phyloP scores from a whole-genome alignment of 1,140 invertebrate species.

The fruit fly (Drosophila melanogaster) region DNA sequence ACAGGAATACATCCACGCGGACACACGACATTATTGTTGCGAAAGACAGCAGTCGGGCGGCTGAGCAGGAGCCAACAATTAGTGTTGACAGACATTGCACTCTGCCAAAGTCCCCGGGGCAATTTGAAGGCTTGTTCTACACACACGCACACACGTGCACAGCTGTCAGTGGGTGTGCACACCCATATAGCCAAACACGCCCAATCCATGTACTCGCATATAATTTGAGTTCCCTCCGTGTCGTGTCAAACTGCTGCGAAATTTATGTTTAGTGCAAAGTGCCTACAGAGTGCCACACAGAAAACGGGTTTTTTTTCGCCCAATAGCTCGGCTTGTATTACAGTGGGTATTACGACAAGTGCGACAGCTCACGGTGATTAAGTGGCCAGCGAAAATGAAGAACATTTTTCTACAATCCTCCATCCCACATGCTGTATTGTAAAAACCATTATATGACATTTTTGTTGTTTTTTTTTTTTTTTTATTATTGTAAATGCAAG shows the following conservation, averaged over 20 bases:
- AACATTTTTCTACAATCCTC: too few species aligned
- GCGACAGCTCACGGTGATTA: slow-evolving; percentile 1
- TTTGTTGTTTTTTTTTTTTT: neutral
- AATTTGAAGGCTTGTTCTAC: slow-evolving; percentile 70
- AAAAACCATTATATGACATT: neutral
- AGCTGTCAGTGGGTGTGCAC: slow-evolving; percentile 9
- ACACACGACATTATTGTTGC: slow-evolving; percentile 73
- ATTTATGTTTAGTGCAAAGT: slow-evolving; percentile 43
- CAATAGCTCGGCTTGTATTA: slow-evolving; percentile 15
- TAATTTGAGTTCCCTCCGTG: slow-evolving; percentile 54
- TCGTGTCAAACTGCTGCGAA: slow-evolving; percentile 46
- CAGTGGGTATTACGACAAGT: slow-evolving; percentile 20
- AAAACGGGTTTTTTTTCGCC: neutral
- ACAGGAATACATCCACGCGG: slow-evolving; percentile 35
- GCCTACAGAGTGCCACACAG: slow-evolving; percentile 19
- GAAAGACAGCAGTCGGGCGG: slow-evolving; percentile 47
- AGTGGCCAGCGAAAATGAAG: neutral
- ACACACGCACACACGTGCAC: slow-evolving; percentile 33
- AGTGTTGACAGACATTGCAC: slow-evolving; percentile 83
- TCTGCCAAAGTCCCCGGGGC: slow-evolving; percentile 70
- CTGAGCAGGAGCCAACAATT: slow-evolving; percentile 77
- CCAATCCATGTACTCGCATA: slow-evolving; percentile 53
- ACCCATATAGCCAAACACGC: slow-evolving; percentile 28
- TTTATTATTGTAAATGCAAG: neutral
- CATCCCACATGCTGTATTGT: too few species aligned